Percentiles rank a stretch among this genome's conserved stretches.
These are phyloP conservation scores for Geophilus truncorum DNA, from an alignment of 2,888 invertebrate genomes.

Conservation along the genomic window DNA sequence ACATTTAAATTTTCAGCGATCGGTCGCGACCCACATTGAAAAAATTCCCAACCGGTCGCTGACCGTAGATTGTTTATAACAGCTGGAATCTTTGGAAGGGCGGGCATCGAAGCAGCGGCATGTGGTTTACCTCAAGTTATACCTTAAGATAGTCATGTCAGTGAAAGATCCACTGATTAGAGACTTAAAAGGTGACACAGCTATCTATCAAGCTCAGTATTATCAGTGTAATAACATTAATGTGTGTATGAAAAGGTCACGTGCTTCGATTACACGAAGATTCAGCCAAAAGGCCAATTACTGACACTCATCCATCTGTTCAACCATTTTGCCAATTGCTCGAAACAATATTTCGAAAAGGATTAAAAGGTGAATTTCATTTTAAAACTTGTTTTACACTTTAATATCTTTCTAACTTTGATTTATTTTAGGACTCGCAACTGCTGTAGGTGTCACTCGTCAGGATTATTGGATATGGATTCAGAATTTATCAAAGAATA, in stretches of 20 bases:
- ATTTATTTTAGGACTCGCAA: neutral
- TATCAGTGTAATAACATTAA: neutral
- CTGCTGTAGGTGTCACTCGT: neutral
- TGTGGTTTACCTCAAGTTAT: no score
- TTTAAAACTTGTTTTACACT: no score
- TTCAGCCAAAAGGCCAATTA: neutral
- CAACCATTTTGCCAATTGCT: constrained; percentile 13
- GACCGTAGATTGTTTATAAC: no score
- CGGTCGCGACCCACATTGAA: no score
- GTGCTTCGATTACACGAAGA: neutral
- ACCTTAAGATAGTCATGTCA: no score
- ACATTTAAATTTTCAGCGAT: no score
- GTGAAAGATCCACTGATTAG: neutral
- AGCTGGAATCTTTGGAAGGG: no score
- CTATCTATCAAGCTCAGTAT: neutral
- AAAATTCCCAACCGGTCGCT: no score
- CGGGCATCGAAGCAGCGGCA: no score
- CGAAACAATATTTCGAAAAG: neutral
- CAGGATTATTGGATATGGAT: constrained; percentile 22
- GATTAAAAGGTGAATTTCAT: constrained; percentile 19
- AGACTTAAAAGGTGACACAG: neutral
- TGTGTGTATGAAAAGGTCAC: neutral
- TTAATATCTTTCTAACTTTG: neutral
- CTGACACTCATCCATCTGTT: constrained; percentile 3
- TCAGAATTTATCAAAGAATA: neutral